phyloP scores from a whole-genome alignment of 1,140 invertebrate species.

The Panonychus citri region DNA sequence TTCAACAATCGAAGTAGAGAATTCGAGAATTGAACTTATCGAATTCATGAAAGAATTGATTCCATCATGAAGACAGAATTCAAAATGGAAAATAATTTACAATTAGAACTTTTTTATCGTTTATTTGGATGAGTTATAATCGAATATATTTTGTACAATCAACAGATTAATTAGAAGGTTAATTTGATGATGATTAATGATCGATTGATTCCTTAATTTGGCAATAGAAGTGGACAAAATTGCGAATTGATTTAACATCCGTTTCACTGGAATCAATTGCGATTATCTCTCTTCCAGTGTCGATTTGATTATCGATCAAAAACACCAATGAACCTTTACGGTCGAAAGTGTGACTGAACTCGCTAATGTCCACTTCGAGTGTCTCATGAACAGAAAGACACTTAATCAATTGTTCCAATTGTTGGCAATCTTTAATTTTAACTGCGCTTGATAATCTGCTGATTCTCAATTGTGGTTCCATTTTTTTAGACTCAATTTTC shows the following conservation, averaged over 20 bases:
- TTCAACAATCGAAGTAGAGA: no score
- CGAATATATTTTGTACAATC: no score
- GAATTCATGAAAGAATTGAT: no score
- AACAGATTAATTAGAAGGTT: no score
- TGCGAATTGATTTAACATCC: neutral
- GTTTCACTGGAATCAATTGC: constrained; percentile 2
- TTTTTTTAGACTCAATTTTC: neutral
- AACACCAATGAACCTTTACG: neutral
- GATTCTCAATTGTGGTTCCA: neutral
- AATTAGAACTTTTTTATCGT: no score
- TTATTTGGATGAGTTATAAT: no score
- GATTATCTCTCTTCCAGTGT: neutral
- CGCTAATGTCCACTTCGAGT: constrained; percentile 5
- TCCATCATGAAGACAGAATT: no score
- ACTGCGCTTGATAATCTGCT: neutral
- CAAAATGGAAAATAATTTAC: no score
- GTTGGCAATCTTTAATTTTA: neutral
- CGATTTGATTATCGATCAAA: constrained; percentile 7
- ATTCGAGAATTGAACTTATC: no score
- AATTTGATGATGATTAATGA: no score
- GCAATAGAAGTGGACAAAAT: constrained; percentile 5
- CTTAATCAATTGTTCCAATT: constrained; percentile 2
- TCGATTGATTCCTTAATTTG: neutral
- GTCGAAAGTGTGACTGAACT: neutral
- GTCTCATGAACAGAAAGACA: constrained; percentile 1